These are phyloP conservation scores for Epinotia ramella DNA, from an alignment of 2,888 invertebrate genomes.

Conservation along the genomic window DNA sequence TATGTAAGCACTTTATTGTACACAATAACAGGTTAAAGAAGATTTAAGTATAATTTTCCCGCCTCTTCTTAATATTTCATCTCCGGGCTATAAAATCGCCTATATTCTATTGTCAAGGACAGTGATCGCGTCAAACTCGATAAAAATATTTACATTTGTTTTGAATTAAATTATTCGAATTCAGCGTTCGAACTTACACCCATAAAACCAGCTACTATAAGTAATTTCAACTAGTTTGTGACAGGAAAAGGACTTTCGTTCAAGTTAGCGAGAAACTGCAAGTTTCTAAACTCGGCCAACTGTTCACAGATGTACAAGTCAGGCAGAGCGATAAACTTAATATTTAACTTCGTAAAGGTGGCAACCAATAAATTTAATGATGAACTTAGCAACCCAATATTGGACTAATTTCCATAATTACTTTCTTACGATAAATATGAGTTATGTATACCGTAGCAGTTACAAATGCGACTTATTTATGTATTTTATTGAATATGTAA, in stretches of 20 bases:
- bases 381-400: background rate
- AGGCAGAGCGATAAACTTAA: slow-evolving; percentile 5
- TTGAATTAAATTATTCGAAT: background rate
- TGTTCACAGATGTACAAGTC: slow-evolving; percentile 15
- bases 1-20: too few relatives aligned
- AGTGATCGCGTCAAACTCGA: too few relatives aligned
- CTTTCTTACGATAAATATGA: too few relatives aligned
- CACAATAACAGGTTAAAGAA: too few relatives aligned
- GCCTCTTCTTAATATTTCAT: background rate
- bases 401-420: too few relatives aligned
- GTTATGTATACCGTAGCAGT: too few relatives aligned
- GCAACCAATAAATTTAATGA: slow-evolving; percentile 2
- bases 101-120: background rate
- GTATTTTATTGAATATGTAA: too few relatives aligned
- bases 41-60: background rate
- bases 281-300: slow-evolving; percentile 9
- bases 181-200: background rate
- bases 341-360: slow-evolving; percentile 3
- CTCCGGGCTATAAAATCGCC: background rate
- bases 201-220: slow-evolving; percentile 12
- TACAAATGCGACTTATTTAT: too few relatives aligned
- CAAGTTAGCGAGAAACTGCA: slow-evolving; percentile 10
- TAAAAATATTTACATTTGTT: too few relatives aligned
- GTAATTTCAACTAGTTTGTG: background rate
- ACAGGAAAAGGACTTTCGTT: background rate